phyloP scores from a whole-genome alignment of 92 coral and sea anemone species.

The Palythoa heliodiscus region DNA sequence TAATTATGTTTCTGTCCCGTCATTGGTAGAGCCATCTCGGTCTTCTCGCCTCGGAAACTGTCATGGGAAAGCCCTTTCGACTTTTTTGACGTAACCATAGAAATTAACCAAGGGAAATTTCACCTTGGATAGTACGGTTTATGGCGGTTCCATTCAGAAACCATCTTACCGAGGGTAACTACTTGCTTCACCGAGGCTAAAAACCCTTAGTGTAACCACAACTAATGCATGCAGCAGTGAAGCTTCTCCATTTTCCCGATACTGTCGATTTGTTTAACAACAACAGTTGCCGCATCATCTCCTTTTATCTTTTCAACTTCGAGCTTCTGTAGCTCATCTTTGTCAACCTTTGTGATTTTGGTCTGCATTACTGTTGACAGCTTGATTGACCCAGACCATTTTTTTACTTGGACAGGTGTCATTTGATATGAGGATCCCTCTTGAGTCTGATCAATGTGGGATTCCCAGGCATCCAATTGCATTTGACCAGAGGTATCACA shows the following conservation, averaged over 20 bases:
- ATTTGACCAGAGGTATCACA: slow-evolving; percentile 19
- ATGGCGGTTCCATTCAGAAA: too few relatives aligned
- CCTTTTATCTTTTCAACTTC: slow-evolving; percentile 15
- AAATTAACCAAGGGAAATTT: too few relatives aligned
- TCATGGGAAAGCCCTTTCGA: too few relatives aligned
- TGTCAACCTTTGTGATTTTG: slow-evolving; percentile 12
- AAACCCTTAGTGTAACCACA: too few relatives aligned
- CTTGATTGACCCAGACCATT: neutral
- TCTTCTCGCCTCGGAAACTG: slow-evolving; percentile 4
- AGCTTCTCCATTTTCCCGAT: slow-evolving; percentile 13
- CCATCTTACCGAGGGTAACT: too few relatives aligned
- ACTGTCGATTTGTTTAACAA: slow-evolving; percentile 19
- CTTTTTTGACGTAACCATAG: too few relatives aligned
- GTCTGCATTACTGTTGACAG: slow-evolving; percentile 13
- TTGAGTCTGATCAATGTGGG: slow-evolving; percentile 6
- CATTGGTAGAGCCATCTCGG: too few relatives aligned
- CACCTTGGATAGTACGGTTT: too few relatives aligned
- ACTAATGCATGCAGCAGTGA: slow-evolving; percentile 22
- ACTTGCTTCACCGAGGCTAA: too few relatives aligned
- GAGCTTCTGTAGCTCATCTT: slow-evolving; percentile 15
- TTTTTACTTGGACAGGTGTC: slow-evolving; percentile 3
- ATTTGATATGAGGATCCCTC: slow-evolving; percentile 9
- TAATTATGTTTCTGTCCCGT: slow-evolving; percentile 13
- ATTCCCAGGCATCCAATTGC: slow-evolving; percentile 3
- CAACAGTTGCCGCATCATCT: slow-evolving; percentile 18